phyloP scores from a whole-genome alignment of 2,888 invertebrate species.

The Lamellibrachia satsuma region DNA sequence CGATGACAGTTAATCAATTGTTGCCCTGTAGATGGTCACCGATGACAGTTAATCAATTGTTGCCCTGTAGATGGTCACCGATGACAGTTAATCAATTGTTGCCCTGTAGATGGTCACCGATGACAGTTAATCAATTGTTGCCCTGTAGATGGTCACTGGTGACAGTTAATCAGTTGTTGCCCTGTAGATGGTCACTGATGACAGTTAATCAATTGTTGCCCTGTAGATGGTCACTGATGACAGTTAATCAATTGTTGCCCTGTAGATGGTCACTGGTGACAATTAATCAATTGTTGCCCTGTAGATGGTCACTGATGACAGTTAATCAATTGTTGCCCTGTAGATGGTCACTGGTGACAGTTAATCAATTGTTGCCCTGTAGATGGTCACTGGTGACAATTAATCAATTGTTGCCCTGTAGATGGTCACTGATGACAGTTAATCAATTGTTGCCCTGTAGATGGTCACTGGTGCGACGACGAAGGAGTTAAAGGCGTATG shows the following conservation, averaged over 20 bases:
- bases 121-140: too few relatives aligned
- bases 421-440: not conserved
- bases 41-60: too few relatives aligned
- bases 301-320: not conserved
- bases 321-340: not conserved
- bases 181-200: not conserved
- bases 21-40: not conserved
- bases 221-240: not conserved
- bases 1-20: too few relatives aligned
- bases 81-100: too few relatives aligned
- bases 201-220: too few relatives aligned
- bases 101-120: not conserved
- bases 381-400: not conserved
- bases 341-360: not conserved
- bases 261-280: not conserved
- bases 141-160: not conserved
- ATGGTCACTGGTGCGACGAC: constrained; percentile 41
- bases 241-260: too few relatives aligned
- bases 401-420: not conserved
- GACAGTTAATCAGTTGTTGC: not conserved
- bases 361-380: not conserved
- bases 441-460: not conserved
- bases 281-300: too few relatives aligned
- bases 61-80: not conserved
- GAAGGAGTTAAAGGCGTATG: constrained; percentile 69